Conservation (phyloP, 2,888 invertebrate species). For the Drosophila paranaensis region DNA sequence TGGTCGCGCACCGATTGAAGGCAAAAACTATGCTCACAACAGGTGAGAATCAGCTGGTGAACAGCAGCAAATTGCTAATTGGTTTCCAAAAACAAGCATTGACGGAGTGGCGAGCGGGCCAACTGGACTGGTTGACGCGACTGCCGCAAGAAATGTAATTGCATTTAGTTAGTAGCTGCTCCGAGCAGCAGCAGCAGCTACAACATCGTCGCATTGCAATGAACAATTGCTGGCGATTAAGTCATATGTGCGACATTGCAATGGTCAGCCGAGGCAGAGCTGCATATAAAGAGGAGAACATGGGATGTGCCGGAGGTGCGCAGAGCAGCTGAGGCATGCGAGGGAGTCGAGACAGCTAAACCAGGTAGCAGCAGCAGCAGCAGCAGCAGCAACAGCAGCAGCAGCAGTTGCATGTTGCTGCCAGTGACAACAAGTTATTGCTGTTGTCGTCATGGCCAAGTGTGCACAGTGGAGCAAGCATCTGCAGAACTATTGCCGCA, state of each 20-base stretch:
- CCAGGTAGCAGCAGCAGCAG: constrained; percentile 24
- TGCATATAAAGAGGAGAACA: constrained; percentile 22
- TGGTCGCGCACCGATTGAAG: constrained; percentile 10
- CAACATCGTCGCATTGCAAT: constrained; percentile 55
- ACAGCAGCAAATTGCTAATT: constrained; percentile 55
- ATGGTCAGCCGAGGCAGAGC: constrained; percentile 34
- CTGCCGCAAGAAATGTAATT: constrained; percentile 66
- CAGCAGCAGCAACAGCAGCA: constrained; percentile 1
- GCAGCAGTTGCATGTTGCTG: constrained; percentile 3
- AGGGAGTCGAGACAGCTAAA: constrained; percentile 38
- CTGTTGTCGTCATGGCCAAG: constrained; percentile 38
- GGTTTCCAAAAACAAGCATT: constrained; percentile 28
- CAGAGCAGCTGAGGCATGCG: background rate
- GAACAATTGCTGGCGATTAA: constrained; percentile 75
- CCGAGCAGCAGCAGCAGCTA: constrained; percentile 26
- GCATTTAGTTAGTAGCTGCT: constrained; percentile 54
- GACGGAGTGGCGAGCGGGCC: no score
- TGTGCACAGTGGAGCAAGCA: constrained; percentile 36
- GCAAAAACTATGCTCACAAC: constrained; percentile 33
- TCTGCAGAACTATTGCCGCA: background rate
- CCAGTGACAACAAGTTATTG: constrained; percentile 45
- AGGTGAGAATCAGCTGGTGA: constrained; percentile 65
- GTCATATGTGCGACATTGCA: constrained; percentile 67
- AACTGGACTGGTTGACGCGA: constrained; percentile 20
- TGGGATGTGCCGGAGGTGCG: constrained; percentile 4